Evolutionary conservation across 2,797 vertebrate species (phyloP), one percentile per base, ranked within the genome.

Genomic region (Anguilla anguilla): DNA sequence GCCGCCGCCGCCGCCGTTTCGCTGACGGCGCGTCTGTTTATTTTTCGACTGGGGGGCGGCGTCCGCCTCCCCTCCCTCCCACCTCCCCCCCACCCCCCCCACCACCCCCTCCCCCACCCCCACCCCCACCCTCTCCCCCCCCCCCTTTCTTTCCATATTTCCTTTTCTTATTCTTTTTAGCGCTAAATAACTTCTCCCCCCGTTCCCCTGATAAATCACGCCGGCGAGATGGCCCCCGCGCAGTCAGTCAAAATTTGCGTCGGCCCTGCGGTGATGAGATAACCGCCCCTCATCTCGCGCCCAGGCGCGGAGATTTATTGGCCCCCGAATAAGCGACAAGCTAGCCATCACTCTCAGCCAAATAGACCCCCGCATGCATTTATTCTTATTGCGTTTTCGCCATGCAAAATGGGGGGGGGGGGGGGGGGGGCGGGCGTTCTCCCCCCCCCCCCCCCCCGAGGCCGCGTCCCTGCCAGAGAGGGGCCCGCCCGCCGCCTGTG

Each of bases 241-340:
- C 93, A 95, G 95, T 96, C 94, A 90, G 96, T 95, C 94, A 93
- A 91, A 95, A 92, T 95, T 94, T 93, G 83, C 95, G 90, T 94
- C 93, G 94, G 95, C 94, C 94, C 96, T 96, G 96, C 95, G 94
- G 89, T 94, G 93, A 96, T 92, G 94, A 94, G 97, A 97, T 96
- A 97, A 97, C 95, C 92, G 94, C 95, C 96, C 96, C 96, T 95
- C 96, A 95, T 97, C 96, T 97, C 95, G 94, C 92, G 92, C 95
- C 93, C 95, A 96, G 96, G 95, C 94, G 94, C 94, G 94, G 96
- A 97, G 96, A 97, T 97, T 97, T 97, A 97, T 96, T 95, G 96
- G 93, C 95, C 96, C 96, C 94, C 95, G 96, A 96, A 96, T 96
- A 96, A 96, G 96, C 96, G 95, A 91, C 94, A 90, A 95, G 95